These are phyloP conservation scores for Ypsolopha sequella DNA, from an alignment of 2,888 invertebrate genomes.

Conservation along the genomic window DNA sequence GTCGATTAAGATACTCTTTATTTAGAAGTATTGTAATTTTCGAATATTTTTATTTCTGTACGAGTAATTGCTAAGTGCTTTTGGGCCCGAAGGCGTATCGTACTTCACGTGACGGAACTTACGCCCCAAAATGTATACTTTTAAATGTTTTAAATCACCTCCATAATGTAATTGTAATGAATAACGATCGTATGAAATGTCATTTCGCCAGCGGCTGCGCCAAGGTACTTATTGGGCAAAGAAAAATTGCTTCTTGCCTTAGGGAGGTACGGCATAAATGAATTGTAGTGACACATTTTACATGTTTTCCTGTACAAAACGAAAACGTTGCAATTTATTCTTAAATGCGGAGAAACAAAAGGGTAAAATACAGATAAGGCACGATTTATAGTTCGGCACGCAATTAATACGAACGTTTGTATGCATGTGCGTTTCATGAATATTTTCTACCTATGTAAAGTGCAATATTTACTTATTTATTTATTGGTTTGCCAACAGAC, in stretches of 20 bases:
- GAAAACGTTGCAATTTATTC: background rate
- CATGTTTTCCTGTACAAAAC: background rate
- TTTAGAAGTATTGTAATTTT: too few species aligned
- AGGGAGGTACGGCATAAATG: background rate
- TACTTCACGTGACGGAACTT: background rate
- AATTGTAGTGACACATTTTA: background rate
- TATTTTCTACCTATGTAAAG: too few species aligned
- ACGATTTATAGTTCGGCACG: background rate
- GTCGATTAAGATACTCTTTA: too few species aligned
- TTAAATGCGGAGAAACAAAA: background rate
- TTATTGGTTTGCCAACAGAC: too few species aligned
- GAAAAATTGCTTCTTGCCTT: background rate
- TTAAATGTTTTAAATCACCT: background rate
- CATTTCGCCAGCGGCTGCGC: background rate
- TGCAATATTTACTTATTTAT: too few species aligned
- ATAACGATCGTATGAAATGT: constrained; percentile 1
- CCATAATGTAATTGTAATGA: constrained; percentile 3
- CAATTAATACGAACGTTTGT: too few species aligned
- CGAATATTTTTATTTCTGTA: background rate
- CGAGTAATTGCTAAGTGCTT: background rate
- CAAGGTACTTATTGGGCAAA: background rate
- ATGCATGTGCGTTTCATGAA: too few species aligned
- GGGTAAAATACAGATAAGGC: background rate
- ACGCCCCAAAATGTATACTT: background rate
- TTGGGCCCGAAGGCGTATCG: background rate